Evolutionary conservation across 2,797 vertebrate species (phyloP).

Genomic region (Coreius guichenoti): DNA sequence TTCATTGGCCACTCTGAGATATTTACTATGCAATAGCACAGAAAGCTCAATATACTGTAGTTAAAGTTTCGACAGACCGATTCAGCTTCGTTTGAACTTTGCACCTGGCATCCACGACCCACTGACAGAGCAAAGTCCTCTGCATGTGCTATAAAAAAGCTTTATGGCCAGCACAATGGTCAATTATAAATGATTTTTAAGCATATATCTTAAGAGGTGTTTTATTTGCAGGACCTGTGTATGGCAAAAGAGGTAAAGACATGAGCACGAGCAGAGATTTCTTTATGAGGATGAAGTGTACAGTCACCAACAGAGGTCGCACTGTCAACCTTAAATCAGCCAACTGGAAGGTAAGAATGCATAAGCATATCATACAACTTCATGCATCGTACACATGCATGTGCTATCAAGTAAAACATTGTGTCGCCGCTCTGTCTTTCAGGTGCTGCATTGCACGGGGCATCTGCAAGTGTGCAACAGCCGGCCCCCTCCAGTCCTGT

Average conservation of each 20-base stretch:
- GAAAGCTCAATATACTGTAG: conserved; percentile 32
- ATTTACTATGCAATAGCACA: conserved; percentile 31
- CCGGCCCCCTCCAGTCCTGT: conserved; percentile 75
- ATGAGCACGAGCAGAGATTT: conserved; percentile 84
- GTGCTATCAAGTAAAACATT: not conserved
- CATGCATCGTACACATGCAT: not conserved
- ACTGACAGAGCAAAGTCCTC: conserved; percentile 44
- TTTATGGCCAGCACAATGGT: conserved; percentile 9
- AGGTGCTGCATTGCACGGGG: conserved; percentile 90
- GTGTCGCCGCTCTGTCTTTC: conserved; percentile 29
- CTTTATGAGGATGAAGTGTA: conserved; percentile 93
- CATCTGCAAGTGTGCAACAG: conserved; percentile 82
- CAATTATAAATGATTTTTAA: conserved; percentile 1
- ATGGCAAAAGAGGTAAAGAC: conserved; percentile 83
- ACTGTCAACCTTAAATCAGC: conserved; percentile 91
- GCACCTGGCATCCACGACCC: not conserved
- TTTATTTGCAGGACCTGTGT: conserved; percentile 72
- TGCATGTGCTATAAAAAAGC: not conserved
- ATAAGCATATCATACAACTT: not conserved
- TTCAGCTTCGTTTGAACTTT: conserved; percentile 27
- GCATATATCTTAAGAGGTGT: not conserved
- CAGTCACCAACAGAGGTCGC: conserved; percentile 87
- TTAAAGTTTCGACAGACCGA: conserved; percentile 31
- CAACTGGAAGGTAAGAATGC: conserved; percentile 82
- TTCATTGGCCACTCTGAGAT: conserved; percentile 42